Base-by-base conservation (phyloP, 92 coral and sea anemone species). In the Desmophyllum pertusum region DNA sequence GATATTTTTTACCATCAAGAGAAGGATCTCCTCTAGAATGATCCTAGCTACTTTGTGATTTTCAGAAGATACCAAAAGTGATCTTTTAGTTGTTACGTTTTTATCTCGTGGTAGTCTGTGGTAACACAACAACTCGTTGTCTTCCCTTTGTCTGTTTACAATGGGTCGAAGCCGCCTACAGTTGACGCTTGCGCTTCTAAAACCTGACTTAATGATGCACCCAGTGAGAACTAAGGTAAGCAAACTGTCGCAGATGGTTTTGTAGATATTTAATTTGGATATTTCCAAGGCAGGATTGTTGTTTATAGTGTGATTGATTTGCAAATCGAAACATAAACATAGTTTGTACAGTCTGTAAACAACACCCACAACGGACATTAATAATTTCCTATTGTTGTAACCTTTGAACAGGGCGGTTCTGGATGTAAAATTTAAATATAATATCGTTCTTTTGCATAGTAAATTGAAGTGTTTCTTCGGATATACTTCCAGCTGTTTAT, bases 201-300 rank as follows among this genome's bases (percentile, higher is more conserved):
- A 96, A 83, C 98, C 98, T 48, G 98, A 96, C 71, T 62, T 96
- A 1, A 88, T 96, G 93, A 79, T 88, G 69, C 90, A 94, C 70
- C 95, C 94, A 2, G 91, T 81, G 50, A 85, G 93, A 72, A 88
- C 93, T 6, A 87, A 90, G 98, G 98, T 96, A 80, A 14, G 72
- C 10, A 6, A 41, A 30, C 39, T 36, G 29, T 53, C 51, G 33
- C 9, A 6, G 36, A 15, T 15, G 10, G 39, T 25, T 48, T 48
- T 46, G 3, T 37, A 9, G 43, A 5, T 19, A 37, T 67, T 33
- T 37, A 6, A 38, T 37, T 67, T 67, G 73, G 11, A 33, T 62
- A 33, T 33, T 35, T 21, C 40, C 71, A n/a, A 11, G 21, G 42
- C 4, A 65, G n/a, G 27, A 29, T 25, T 30, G 6, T 30, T 11